Base-by-base conservation (phyloP, 2,113 vertebrate species). In the Capra hircus region DNA sequence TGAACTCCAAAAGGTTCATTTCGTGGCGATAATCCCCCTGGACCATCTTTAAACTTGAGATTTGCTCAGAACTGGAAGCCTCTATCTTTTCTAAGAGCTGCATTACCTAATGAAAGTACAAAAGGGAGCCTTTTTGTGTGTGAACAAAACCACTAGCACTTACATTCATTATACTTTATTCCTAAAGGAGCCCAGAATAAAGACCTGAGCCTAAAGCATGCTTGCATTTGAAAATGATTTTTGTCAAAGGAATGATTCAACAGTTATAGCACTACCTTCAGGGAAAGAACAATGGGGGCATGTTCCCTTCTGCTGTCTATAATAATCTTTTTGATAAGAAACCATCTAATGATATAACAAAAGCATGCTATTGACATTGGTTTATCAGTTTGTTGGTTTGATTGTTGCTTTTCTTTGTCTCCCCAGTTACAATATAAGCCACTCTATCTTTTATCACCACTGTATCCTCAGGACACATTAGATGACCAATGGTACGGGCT, bases 1-100 rank as follows among this genome's bases (percentile, higher is more conserved):
- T 99, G 98, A 98, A 98, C 97, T 99, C 99, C 98, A 99, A 98
- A 97, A 99, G 96, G 81, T 99, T 98, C 92, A 99, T 92, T 98
- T 99, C 97, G 1, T 98, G 98, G 3, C 95, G 99, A 91, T 99
- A 98, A 83, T 99, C 98, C 96, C 98, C 98, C 87, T 98, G 98
- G 95, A 98, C 88, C 87, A 96, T 97, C 97, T 98, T 99, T 97
- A 99, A 97, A 92, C 97, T 97, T 62, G 98, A 98, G 77, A 19
- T 98, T 90, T 99, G 98, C 57, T 99, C 98, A 17, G 97, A 98
- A 91, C 30, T 96, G 92, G 98, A 98, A 84, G 98, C 64, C n/a
- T 99, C 99, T 96, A 99, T 98, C 96, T 98, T 99, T 90, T 88
- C 97, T 92, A 99, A 95, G 85, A 99, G 98, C 98, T 98, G 98